Percentiles rank a stretch among this genome's conserved stretches.
Evolutionary conservation across 1,140 invertebrate species (phyloP).

Genomic region (Pentalonia nigronervosa): DNA sequence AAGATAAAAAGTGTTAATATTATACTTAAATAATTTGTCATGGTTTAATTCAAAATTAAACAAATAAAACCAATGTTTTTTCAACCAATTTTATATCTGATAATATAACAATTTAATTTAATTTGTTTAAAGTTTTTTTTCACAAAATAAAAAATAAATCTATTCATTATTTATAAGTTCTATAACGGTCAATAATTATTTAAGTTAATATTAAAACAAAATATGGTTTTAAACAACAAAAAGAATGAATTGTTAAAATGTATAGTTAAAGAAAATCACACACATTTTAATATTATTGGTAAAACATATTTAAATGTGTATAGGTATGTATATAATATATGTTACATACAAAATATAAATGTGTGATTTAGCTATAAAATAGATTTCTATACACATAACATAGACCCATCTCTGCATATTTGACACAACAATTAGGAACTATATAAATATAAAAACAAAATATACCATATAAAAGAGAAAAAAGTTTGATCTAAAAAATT

Average conservation of each 20-base stretch:
- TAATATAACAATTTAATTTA: neutral
- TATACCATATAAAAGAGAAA: constrained; percentile 55
- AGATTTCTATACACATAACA: constrained; percentile 33
- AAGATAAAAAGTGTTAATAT: neutral
- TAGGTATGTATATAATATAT: constrained; percentile 8
- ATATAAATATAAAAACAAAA: constrained; percentile 57
- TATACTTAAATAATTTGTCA: neutral
- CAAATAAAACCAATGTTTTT: neutral
- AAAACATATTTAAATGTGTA: neutral
- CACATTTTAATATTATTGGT: constrained; percentile 26
- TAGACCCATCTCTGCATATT: constrained; percentile 56
- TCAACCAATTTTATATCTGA: neutral
- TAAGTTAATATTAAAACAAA: neutral
- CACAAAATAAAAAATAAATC: neutral
- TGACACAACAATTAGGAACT: constrained; percentile 57
- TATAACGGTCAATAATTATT: neutral
- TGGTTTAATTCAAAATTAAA: constrained; percentile 19
- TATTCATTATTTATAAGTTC: neutral
- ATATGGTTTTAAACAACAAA: neutral
- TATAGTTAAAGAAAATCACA: constrained; percentile 4
- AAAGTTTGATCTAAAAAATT: constrained; percentile 58
- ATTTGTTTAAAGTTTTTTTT: neutral
- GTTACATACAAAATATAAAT: constrained; percentile 31
- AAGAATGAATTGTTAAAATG: neutral
- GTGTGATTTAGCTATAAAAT: constrained; percentile 13